Evolutionary conservation across 2,888 invertebrate genomes (phyloP).

Genomic region (Phytoseiulus persimilis): DNA sequence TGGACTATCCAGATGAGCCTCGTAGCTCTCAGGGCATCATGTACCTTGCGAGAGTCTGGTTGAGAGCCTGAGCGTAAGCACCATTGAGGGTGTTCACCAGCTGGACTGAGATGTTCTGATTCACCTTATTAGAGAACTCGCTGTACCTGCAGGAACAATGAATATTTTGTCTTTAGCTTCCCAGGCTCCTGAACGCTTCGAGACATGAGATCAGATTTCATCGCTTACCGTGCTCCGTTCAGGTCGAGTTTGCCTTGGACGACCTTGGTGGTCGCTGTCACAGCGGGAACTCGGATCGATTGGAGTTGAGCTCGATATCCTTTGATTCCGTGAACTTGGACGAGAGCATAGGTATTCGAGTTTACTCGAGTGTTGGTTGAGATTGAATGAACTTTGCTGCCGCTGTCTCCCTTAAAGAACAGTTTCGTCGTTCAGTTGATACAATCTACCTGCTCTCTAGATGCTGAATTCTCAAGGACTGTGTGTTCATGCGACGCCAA

Average conservation of each 20-base stretch:
- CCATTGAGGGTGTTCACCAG: background rate
- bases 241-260: background rate
- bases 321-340: background rate
- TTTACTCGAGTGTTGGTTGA: background rate
- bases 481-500: too few relatives aligned
- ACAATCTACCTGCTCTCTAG: too few relatives aligned
- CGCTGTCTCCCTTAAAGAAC: background rate
- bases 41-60: background rate
- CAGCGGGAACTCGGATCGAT: background rate
- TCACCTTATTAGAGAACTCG: background rate
- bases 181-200: background rate
- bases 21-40: background rate
- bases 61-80: background rate
- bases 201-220: background rate
- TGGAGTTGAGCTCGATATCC: background rate
- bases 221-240: background rate
- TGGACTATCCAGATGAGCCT: too few relatives aligned
- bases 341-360: background rate
- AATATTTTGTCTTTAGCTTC: background rate
- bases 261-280: background rate
- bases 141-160: background rate
- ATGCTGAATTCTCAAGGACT: background rate
- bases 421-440: background rate
- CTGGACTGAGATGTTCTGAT: background rate
- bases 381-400: background rate